Percentiles rank a stretch among this genome's conserved stretches.
Evolutionary conservation across 2,888 invertebrate species (phyloP).

Genomic region (Furcula furcula): DNA sequence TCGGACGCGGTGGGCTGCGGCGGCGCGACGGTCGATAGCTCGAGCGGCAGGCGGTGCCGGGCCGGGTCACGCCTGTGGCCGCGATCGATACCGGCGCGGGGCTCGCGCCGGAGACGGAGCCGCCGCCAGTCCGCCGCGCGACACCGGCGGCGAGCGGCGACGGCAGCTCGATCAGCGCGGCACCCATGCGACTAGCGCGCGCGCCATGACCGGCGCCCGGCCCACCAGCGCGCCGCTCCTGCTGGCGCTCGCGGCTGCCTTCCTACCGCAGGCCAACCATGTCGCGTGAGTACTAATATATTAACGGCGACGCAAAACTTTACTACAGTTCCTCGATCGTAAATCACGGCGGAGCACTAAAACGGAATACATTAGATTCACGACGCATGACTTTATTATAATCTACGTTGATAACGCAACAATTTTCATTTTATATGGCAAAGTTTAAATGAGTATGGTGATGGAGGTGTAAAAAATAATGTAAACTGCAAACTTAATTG

Average conservation of each 20-base stretch:
- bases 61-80: slow-evolving; percentile 62
- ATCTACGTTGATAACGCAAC: slow-evolving; percentile 1
- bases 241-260: slow-evolving; percentile 82
- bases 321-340: slow-evolving; percentile 31
- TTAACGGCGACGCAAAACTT: slow-evolving; percentile 25
- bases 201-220: slow-evolving; percentile 80
- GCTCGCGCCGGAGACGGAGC: slow-evolving; percentile 69
- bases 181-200: slow-evolving; percentile 69
- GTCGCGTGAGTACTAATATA: slow-evolving; percentile 81
- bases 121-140: slow-evolving; percentile 56
- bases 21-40: slow-evolving; percentile 70
- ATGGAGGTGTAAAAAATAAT: neutral
- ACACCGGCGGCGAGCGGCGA: slow-evolving; percentile 47
- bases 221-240: slow-evolving; percentile 82
- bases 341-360: slow-evolving; percentile 39
- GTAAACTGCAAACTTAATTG: neutral
- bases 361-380: slow-evolving; percentile 44
- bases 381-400: slow-evolving; percentile 25
- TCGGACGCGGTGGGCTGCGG: slow-evolving; percentile 63
- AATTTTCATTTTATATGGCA: neutral
- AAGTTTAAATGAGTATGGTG: slow-evolving; percentile 3
- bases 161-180: slow-evolving; percentile 35
- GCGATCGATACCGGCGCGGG: slow-evolving; percentile 62
- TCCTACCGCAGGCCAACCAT: slow-evolving; percentile 81
- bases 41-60: slow-evolving; percentile 69